Evolutionary conservation across 2,113 vertebrate genomes (phyloP).

Genomic region (Pseudorhombus dupliciocellatus): DNA sequence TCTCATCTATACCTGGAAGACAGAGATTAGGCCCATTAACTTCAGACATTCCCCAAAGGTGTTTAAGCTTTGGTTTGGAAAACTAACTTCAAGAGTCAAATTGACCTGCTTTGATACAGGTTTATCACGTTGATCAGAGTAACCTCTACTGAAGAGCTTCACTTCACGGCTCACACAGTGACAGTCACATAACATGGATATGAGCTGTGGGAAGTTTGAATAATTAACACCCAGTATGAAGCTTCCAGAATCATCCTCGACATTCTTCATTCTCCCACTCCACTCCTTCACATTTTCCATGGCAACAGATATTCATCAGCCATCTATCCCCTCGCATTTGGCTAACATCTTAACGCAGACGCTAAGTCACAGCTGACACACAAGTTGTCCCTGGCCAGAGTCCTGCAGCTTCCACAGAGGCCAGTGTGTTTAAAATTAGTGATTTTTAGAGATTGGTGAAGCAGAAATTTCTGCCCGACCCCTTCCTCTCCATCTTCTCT

Average conservation of each 20-base stretch:
- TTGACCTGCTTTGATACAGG: slow-evolving; percentile 61
- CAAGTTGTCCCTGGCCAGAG: slow-evolving; percentile 35
- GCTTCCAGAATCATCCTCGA: slow-evolving; percentile 71
- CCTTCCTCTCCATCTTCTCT: slow-evolving; percentile 64
- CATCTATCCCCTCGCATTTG: slow-evolving; percentile 49
- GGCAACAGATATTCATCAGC: slow-evolving; percentile 68
- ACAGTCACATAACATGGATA: slow-evolving; percentile 70
- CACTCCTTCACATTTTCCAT: slow-evolving; percentile 74
- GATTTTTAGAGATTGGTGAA: slow-evolving; percentile 75
- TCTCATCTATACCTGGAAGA: slow-evolving; percentile 89
- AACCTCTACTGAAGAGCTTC: slow-evolving; percentile 49
- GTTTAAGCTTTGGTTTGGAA: slow-evolving; percentile 23
- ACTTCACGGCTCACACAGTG: slow-evolving; percentile 64
- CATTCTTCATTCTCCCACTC: slow-evolving; percentile 72
- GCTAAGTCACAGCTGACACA: slow-evolving; percentile 42
- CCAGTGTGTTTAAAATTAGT: slow-evolving; percentile 49
- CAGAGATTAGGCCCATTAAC: slow-evolving; percentile 45
- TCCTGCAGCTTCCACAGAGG: slow-evolving; percentile 40
- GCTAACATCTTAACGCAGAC: slow-evolving; percentile 33
- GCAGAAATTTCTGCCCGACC: slow-evolving; percentile 76
- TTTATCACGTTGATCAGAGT: slow-evolving; percentile 45
- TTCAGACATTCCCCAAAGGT: slow-evolving; percentile 8
- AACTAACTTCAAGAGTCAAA: slow-evolving; percentile 34
- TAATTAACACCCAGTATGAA: slow-evolving; percentile 79
- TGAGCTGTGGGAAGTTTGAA: slow-evolving; percentile 79